Base-by-base conservation (phyloP, 2,113 vertebrate genomes). In the Calyptommatus sinebrachiatus region DNA sequence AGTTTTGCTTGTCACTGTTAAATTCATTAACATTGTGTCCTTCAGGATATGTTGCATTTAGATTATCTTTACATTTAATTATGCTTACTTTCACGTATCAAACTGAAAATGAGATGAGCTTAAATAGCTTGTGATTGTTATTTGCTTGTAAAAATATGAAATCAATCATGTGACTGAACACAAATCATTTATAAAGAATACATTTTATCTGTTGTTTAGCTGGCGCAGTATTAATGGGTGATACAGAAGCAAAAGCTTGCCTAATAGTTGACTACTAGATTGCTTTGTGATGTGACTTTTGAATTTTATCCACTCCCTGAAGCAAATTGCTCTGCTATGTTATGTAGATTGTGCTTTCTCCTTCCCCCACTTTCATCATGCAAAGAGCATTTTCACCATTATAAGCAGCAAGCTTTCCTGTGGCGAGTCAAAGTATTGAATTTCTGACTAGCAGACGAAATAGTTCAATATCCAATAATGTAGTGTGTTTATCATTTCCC, bases 401-500 rank as follows among this genome's bases (percentile, higher is more conserved):
- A 29, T 76, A n/a, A 80, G 80, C 53, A 20, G 26, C 60, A 67
- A 7, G 48, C 60, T 76, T 84, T 80, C 61, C 60, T 48, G 35
- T 67, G 41, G n/a, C 8, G 29, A 76, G 68, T 76, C 45, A 79
- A 79, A 11, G 16, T 67, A 46, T 80, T 76, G 68, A 76, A 71
- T 80, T 83, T 79, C 61, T 76, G 78, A 79, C 48, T 61, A 72
- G 66, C 35, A 35, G 62, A 46, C 78, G 71, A 76, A 76, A 80
- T 80, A 80, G 73, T 84, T 72, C 48, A 70, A 66, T 80, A 80
- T 35, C 61, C 69, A 72, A 71, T 80, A 84, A 84, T 71, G 68
- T 60, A 31, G 26, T 9, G 20, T 46, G 45, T 76, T 76, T 48
- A 66, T 68, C 48, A 76, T 84, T 71, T 46, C 67, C 48, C 35